Evolutionary conservation across 2,888 invertebrate genomes (phyloP), one percentile per base, ranked within the genome.

Genomic region (Caenorhabditis parvicauda): DNA sequence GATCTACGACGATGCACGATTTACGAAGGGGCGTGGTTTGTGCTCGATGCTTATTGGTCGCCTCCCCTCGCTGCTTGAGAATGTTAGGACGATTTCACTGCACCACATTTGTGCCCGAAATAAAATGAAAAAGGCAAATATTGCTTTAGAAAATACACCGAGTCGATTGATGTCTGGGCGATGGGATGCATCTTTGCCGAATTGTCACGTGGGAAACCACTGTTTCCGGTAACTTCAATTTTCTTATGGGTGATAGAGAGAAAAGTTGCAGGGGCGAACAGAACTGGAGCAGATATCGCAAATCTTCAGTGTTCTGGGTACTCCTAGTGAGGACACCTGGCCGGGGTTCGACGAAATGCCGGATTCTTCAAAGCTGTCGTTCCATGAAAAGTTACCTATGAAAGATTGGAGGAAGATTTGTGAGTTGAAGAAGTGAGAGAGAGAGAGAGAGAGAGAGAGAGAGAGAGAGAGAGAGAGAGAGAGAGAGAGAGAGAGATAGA

Each of bases 271-370:
- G 77, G 79, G 78, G n/a, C 50, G 68, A 22, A 76, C 68, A 55
- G 77, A 77, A 47, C 62, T 77, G 29, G 77, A 77, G 39, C 77
- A 77, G 45, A 70, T 77, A n/a, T 67, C 71, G 7, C 52, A 63
- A 6, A 65, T 77, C 2, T 75, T 76, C 41, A 46, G 56, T 9
- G 58, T 73, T 3, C 61, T 77, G 12, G 77, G 77, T 19, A 77
- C 73, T 14, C 77, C 77, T n/a, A 67, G 59, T 22, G 59, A 63
- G 7, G 35, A 54, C 22, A 70, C 48, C 37, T 77, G 77, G 77
- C 75, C 76, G 1, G 67, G 60, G n/a, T 79, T 77, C 77, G 48
- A 60, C 37, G 54, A 46, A 35, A 60, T 67, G 62, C 64, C 72
- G 5, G 72, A 72, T 35, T 59, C 69, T 5, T 56, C 60, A 5